A percentile compares a stretch with the other conserved stretches of the same genome.
phyloP scores from a whole-genome alignment of 2,888 invertebrate genomes.

The Hesperia comma region DNA sequence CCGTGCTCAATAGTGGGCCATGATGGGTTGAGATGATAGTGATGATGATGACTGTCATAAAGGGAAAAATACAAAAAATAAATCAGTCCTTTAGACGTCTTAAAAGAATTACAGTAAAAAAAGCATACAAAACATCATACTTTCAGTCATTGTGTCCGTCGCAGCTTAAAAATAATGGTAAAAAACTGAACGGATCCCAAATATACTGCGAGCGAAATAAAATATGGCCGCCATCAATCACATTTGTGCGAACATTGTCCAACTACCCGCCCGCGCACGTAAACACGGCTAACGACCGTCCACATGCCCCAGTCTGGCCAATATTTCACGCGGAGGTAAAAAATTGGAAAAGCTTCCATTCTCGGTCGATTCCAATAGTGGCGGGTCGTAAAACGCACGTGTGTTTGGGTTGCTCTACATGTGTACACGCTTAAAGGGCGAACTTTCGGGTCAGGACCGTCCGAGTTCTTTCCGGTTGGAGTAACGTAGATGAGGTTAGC shows the following conservation, averaged over 20 bases:
- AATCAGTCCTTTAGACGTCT: no score
- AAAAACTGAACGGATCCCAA: slow-evolving; percentile 37
- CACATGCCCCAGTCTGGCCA: slow-evolving; percentile 42
- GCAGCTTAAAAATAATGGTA: slow-evolving; percentile 37
- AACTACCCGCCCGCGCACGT: slow-evolving; percentile 49
- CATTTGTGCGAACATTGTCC: slow-evolving; percentile 52
- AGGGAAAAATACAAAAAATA: no score
- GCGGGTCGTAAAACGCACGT: slow-evolving; percentile 80
- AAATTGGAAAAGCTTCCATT: slow-evolving; percentile 64
- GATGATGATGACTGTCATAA: no score
- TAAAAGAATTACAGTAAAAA: no score
- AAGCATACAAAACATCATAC: no score
- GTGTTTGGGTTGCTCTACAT: slow-evolving; percentile 73
- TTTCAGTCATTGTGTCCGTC: no score
- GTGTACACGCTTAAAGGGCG: slow-evolving; percentile 72
- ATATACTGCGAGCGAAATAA: slow-evolving; percentile 47
- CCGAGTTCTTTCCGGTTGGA: slow-evolving; percentile 56
- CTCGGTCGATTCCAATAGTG: slow-evolving; percentile 74
- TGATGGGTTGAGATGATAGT: no score
- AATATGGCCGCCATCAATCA: slow-evolving; percentile 62
- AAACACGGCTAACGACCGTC: slow-evolving; percentile 48
- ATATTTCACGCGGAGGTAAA: slow-evolving; percentile 60
- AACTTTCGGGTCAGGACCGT: slow-evolving; percentile 77
- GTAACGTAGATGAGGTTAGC: slow-evolving; percentile 52
- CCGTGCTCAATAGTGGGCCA: no score